Evolutionary conservation across 2,888 invertebrate species (phyloP), one percentile per base, ranked within the genome.

Genomic region (Patella pellucida): DNA sequence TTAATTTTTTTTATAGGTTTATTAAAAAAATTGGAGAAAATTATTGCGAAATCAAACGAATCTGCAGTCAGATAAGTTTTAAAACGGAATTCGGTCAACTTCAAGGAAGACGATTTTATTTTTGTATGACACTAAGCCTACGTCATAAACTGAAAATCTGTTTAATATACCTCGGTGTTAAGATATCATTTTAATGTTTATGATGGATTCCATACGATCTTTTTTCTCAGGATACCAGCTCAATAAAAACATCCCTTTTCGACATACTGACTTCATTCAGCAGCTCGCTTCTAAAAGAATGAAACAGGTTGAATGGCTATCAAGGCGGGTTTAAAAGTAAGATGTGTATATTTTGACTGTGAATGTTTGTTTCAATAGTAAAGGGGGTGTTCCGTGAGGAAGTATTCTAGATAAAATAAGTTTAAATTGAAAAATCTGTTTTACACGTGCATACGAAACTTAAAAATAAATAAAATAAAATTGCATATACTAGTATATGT

Each of bases 271-370:
- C 54, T 27, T 71, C 54, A 27, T 52, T 71, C 23, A 9, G 52
- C 71, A 41, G 41, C 41, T 41, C 41, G 41, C 41, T 41, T 41
- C 41, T 41, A 41, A 41, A 41, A 27, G 52, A 27, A 23, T 52
- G 27, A 71, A 71, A 51, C 71, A 54, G 52, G 71, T 51, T 27
- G 54, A 51, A 27, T 51, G 27, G 52, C 15, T 51, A 51, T 52
- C n/a, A 54, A 71, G 52, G 23, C 52, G 19, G 52, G 52, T 54
- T 71, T 27, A 50, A 68, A 50, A 31, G 52, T 68, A 73, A 68
- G 51, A 50, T 73, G 73, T 56, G 67, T 73, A 73, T 73, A 68
- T 73, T 73, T 67, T 62, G 67, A 73, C 56, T 27, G 41, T 16
- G 41, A 27, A 12, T 73, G 73, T 73, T 73, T 73, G 73, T 73